A percentile compares a stretch with the other conserved stretches of the same genome.
These are phyloP conservation scores for Gasterosteus nipponicus DNA, from an alignment of 2,113 vertebrate species.

Conservation along the genomic window DNA sequence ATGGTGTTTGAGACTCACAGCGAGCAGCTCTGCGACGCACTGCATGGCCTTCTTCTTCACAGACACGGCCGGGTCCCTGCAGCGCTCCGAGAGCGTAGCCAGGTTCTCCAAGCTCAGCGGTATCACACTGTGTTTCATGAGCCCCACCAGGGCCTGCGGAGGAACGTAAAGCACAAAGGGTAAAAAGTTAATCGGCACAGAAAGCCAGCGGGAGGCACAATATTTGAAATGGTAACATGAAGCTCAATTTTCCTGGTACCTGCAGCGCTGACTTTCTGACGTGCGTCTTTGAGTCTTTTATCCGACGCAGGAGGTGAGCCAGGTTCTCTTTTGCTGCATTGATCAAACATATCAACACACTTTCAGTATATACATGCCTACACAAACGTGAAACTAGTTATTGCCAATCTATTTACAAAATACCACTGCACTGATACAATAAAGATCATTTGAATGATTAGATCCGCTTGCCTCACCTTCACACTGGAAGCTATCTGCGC, in stretches of 20 bases:
- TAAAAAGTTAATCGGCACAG: background rate
- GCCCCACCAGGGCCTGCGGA: slow-evolving; percentile 84
- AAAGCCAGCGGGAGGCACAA: background rate
- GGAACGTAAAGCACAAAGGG: background rate
- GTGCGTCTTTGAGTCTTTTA: slow-evolving; percentile 85
- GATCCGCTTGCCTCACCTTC: slow-evolving; percentile 73
- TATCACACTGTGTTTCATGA: slow-evolving; percentile 86
- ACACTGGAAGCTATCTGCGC: slow-evolving; percentile 14
- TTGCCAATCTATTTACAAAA: background rate
- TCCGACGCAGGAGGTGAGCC: slow-evolving; percentile 82
- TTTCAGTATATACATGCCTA: background rate
- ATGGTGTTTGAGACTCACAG: slow-evolving; percentile 79
- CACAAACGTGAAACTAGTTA: background rate
- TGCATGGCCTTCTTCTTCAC: slow-evolving; percentile 93
- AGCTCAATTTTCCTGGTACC: slow-evolving; percentile 72
- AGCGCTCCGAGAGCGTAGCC: slow-evolving; percentile 84
- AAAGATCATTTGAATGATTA: background rate
- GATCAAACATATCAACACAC: background rate
- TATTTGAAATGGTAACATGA: background rate
- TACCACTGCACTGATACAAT: background rate
- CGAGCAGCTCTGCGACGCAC: slow-evolving; percentile 89
- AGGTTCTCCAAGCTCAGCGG: slow-evolving; percentile 81
- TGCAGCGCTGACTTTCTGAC: slow-evolving; percentile 94
- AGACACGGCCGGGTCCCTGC: slow-evolving; percentile 89
- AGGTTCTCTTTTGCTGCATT: slow-evolving; percentile 83